phyloP scores from a whole-genome alignment of 64 coral and sea anemone species.

The Actinia equina region DNA sequence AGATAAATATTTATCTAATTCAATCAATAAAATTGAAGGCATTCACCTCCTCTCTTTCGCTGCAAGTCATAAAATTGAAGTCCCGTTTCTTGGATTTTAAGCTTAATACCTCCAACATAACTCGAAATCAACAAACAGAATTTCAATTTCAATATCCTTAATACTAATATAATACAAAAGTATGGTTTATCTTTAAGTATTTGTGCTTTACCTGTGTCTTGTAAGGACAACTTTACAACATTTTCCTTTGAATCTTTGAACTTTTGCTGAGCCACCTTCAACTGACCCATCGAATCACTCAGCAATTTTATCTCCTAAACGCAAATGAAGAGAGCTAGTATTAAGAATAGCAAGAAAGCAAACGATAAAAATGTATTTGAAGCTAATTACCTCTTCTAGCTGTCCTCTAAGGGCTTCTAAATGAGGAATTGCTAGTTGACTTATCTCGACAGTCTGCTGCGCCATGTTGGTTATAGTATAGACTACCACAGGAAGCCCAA shows the following conservation, averaged over 20 bases:
- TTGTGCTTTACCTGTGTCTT: slow-evolving; percentile 55
- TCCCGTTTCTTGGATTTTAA: no score
- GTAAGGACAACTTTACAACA: slow-evolving; percentile 71
- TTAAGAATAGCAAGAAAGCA: neutral
- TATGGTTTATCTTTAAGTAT: neutral
- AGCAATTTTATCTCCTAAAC: slow-evolving; percentile 92
- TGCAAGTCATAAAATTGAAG: neutral
- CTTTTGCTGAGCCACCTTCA: slow-evolving; percentile 96
- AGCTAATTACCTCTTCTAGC: slow-evolving; percentile 63
- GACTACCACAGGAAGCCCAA: slow-evolving; percentile 8
- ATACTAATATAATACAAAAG: neutral
- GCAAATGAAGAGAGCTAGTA: neutral
- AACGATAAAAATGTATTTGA: neutral
- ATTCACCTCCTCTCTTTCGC: neutral
- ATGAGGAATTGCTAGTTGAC: slow-evolving; percentile 84
- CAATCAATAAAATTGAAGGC: no score
- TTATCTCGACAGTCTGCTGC: slow-evolving; percentile 67
- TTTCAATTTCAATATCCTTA: neutral
- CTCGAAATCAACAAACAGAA: neutral
- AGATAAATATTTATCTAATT: no score
- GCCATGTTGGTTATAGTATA: slow-evolving; percentile 60
- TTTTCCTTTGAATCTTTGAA: slow-evolving; percentile 90
- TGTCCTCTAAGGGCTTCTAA: slow-evolving; percentile 78
- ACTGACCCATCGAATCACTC: slow-evolving; percentile 77
- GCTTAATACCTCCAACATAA: no score